Percentiles rank a stretch among this genome's conserved stretches.
Conservation (phyloP, 1,140 invertebrate species). For the Trichoplusia ni region DNA sequence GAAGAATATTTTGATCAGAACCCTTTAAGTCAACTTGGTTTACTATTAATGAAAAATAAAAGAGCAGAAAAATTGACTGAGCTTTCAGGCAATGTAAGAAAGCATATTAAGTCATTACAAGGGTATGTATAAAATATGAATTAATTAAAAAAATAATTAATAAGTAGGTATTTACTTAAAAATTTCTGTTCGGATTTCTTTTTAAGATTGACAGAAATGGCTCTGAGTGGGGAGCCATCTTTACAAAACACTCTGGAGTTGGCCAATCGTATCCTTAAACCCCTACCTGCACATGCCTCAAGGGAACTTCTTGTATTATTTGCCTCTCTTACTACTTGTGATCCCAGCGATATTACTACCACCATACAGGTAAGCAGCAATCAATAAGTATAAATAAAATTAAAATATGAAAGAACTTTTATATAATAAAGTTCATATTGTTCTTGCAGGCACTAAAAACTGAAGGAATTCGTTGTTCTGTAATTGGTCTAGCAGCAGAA, state of each 20-base stretch:
- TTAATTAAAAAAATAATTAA: not conserved
- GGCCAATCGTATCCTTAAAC: conserved; percentile 91
- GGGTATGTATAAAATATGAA: conserved; percentile 54
- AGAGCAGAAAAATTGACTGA: conserved; percentile 96
- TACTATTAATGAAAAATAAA: conserved; percentile 96
- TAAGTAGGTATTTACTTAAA: no score
- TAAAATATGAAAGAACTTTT: not conserved
- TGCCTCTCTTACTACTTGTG: conserved; percentile 97
- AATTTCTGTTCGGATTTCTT: not conserved
- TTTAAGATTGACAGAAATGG: conserved; percentile 82
- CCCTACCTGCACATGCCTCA: conserved; percentile 96
- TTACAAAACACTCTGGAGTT: conserved; percentile 97
- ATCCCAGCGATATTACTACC: conserved; percentile 94
- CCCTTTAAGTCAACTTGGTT: conserved; percentile 97
- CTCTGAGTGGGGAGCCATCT: conserved; percentile 93
- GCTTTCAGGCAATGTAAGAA: conserved; percentile 92
- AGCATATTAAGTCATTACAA: conserved; percentile 88
- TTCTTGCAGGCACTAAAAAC: conserved; percentile 84
- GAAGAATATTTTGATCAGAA: conserved; percentile 99
- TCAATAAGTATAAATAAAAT: conserved; percentile 22
- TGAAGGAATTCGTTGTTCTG: conserved; percentile 93
- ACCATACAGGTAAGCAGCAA: conserved; percentile 88
- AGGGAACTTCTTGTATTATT: conserved; percentile 95
- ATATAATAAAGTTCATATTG: conserved; percentile 10
- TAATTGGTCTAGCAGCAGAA: conserved; percentile 97